Evolutionary conservation across 2,797 vertebrate species (phyloP).

Genomic region (Mastacembelus armatus): DNA sequence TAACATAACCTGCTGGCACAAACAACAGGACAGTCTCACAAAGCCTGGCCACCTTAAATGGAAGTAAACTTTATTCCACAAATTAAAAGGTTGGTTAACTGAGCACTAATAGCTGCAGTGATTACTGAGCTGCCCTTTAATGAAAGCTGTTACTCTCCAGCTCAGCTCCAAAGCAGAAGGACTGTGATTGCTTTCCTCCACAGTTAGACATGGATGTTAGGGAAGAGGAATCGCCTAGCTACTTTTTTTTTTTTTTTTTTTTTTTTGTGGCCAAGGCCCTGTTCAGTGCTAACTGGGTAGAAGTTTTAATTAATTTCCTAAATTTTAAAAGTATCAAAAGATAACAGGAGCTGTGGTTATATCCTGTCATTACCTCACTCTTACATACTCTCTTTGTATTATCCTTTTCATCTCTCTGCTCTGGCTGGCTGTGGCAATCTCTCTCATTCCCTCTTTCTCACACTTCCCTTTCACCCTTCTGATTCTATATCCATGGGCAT

Average conservation of each 20-base stretch:
- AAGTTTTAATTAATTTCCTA: conserved; percentile 61
- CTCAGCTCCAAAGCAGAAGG: conserved; percentile 27
- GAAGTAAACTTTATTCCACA: conserved; percentile 1
- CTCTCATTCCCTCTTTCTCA: conserved; percentile 36
- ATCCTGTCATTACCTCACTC: conserved; percentile 26
- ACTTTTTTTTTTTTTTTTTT: conserved; percentile 26
- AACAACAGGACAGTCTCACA: not conserved
- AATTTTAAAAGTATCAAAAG: conserved; percentile 55
- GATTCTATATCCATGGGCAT: conserved; percentile 65
- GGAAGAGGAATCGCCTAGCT: conserved; percentile 46
- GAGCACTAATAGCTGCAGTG: conserved; percentile 41
- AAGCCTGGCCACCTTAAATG: not conserved
- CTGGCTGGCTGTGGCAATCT: conserved; percentile 21
- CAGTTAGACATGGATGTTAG: conserved; percentile 58
- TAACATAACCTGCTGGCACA: too few species aligned
- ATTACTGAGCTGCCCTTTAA: conserved; percentile 52
- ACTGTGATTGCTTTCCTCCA: conserved; percentile 45
- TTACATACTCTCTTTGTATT: conserved; percentile 32
- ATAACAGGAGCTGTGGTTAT: conserved; percentile 46
- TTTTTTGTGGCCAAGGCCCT: conserved; percentile 15
- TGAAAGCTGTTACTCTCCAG: conserved; percentile 59
- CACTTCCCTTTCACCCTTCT: conserved; percentile 23
- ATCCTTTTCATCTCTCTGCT: conserved; percentile 26
- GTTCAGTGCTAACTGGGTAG: conserved; percentile 34
- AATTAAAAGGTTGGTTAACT: conserved; percentile 33